These are phyloP conservation scores for Scyliorhinus canicula DNA, from an alignment of 2,797 vertebrate species.

Conservation along the genomic window DNA sequence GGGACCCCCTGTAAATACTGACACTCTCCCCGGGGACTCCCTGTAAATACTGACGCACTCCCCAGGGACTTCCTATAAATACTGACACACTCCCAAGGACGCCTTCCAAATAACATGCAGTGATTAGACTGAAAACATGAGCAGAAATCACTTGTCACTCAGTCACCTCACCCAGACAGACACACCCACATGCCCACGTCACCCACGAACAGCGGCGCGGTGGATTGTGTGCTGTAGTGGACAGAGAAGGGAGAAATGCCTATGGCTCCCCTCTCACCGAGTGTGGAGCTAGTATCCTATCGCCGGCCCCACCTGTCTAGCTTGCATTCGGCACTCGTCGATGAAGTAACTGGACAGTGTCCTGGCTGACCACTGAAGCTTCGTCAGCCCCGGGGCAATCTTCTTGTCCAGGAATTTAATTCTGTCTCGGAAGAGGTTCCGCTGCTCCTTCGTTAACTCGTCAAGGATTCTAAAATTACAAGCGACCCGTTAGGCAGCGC, in stretches of 20 bases:
- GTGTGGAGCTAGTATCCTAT: background rate
- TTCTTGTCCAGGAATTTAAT: conserved; percentile 70
- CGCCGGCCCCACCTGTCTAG: conserved; percentile 71
- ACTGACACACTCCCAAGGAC: background rate
- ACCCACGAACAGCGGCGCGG: background rate
- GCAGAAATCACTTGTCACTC: too few relatives aligned
- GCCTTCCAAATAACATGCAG: background rate
- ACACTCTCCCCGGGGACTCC: too few relatives aligned
- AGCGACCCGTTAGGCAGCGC: background rate
- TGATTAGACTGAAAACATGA: too few relatives aligned
- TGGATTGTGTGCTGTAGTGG: background rate
- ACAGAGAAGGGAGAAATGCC: background rate
- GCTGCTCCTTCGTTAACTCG: conserved; percentile 64
- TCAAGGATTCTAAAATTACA: conserved; percentile 61
- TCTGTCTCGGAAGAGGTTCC: conserved; percentile 68
- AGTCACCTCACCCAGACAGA: too few relatives aligned
- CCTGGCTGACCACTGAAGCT: conserved; percentile 70
- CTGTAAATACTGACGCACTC: too few relatives aligned
- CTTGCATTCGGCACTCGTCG: conserved; percentile 66
- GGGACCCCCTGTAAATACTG: background rate
- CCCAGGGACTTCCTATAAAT: too few relatives aligned
- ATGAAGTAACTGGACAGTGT: conserved; percentile 63
- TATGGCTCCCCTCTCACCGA: background rate
- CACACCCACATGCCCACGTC: too few relatives aligned
- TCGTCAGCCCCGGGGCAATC: conserved; percentile 72